These are phyloP conservation scores for Kryptolebias ocellatus DNA, from an alignment of 2,797 vertebrate species.

Conservation along the genomic window DNA sequence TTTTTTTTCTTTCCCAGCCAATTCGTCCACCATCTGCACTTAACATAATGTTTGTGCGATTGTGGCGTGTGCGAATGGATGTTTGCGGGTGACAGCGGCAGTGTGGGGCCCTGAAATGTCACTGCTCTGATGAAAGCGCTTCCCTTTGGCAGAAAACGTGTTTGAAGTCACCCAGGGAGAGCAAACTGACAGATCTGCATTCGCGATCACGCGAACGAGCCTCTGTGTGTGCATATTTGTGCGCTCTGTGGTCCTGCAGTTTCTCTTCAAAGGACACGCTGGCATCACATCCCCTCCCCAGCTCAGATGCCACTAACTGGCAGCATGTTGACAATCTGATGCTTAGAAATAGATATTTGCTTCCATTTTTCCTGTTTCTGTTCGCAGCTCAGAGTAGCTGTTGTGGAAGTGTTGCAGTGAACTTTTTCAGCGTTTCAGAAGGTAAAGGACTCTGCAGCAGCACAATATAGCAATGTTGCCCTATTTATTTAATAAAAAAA, in stretches of 20 bases:
- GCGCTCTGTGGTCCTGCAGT: background rate
- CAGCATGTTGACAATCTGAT: conserved; percentile 8
- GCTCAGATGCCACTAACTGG: background rate
- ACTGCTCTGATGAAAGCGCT: conserved; percentile 44
- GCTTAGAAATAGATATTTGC: background rate
- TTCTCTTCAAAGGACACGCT: conserved; percentile 22
- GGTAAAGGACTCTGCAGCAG: no score
- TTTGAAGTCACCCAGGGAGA: conserved; percentile 49
- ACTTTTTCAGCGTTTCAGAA: no score
- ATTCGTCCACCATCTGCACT: background rate
- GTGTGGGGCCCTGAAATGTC: conserved; percentile 45
- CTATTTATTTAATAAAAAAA: no score
- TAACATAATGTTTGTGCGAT: conserved; percentile 3
- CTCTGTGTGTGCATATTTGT: conserved; percentile 19
- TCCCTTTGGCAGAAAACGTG: conserved; percentile 35
- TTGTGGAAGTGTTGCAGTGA: background rate
- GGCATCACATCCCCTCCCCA: background rate
- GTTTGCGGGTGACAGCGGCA: conserved; percentile 13
- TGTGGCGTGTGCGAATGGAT: background rate
- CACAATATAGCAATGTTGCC: no score
- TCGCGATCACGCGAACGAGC: conserved; percentile 20
- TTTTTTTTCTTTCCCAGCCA: background rate
- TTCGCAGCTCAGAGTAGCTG: background rate
- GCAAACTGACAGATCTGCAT: conserved; percentile 36
- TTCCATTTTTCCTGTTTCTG: background rate